These are phyloP conservation scores for Diploptera punctata DNA, from an alignment of 2,888 invertebrate genomes.

Conservation along the genomic window DNA sequence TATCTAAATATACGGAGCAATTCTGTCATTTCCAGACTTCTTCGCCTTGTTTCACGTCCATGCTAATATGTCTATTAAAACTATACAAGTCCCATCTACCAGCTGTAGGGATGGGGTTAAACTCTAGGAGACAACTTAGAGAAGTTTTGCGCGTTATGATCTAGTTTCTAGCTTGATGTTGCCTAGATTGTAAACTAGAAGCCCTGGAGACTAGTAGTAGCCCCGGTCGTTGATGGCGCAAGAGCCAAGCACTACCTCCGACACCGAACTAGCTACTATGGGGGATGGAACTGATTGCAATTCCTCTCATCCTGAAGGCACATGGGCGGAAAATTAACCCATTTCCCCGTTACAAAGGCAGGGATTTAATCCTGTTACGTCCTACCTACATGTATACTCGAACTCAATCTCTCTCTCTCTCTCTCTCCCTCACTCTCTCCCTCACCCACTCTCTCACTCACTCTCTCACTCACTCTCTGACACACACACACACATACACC, in stretches of 20 bases:
- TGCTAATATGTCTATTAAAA: constrained; percentile 12
- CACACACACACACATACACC: too few relatives aligned
- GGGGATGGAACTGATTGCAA: constrained; percentile 47
- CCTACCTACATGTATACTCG: constrained; percentile 19
- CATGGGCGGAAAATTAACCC: constrained; percentile 57
- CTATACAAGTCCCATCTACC: neutral
- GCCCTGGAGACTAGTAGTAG: neutral
- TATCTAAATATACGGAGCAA: too few relatives aligned
- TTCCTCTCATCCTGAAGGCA: constrained; percentile 53
- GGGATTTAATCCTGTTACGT: constrained; percentile 51
- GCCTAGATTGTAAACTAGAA: constrained; percentile 9
- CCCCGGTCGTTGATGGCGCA: neutral
- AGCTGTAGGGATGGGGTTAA: too few relatives aligned
- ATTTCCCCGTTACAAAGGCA: constrained; percentile 55
- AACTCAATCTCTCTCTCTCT: neutral
- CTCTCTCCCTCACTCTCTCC: neutral
- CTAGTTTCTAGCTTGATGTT: neutral
- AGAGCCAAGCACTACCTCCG: neutral
- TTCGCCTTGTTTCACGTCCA: too few relatives aligned
- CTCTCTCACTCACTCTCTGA: too few relatives aligned
- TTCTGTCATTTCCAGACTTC: too few relatives aligned
- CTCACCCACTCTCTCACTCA: too few relatives aligned
- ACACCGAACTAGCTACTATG: too few relatives aligned
- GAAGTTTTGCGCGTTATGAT: neutral
- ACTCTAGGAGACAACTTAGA: neutral